Evolutionary conservation across 2,113 vertebrate species (phyloP).

Genomic region (Oryzias woworae): DNA sequence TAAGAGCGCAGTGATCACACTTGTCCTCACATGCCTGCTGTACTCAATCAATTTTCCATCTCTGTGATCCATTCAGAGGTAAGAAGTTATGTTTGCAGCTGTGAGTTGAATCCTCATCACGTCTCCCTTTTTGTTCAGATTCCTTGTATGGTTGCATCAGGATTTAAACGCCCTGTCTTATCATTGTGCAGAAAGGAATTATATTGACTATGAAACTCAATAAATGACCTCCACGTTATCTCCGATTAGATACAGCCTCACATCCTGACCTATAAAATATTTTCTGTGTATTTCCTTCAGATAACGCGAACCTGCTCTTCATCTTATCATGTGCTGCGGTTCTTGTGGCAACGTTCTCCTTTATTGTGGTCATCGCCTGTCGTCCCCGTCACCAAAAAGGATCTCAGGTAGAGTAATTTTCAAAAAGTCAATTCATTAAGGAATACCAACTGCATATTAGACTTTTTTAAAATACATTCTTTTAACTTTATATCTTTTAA

Average conservation of each 20-base stretch:
- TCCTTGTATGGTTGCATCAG: too few relatives aligned
- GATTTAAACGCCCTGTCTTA: too few relatives aligned
- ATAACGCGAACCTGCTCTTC: constrained; percentile 75
- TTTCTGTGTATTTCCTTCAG: constrained; percentile 52
- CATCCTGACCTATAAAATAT: neutral
- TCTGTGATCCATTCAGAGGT: neutral
- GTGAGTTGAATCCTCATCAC: neutral
- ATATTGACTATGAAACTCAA: too few relatives aligned
- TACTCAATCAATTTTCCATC: constrained; percentile 30
- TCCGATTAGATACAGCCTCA: too few relatives aligned
- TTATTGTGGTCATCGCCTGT: constrained; percentile 80
- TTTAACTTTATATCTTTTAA: too few relatives aligned
- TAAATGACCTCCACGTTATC: neutral
- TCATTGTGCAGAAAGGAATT: too few relatives aligned
- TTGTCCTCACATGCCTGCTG: constrained; percentile 16
- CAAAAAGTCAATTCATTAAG: too few relatives aligned
- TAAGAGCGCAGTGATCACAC: neutral
- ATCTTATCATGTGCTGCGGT: constrained; percentile 79
- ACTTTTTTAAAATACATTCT: too few relatives aligned
- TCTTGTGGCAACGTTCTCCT: constrained; percentile 73
- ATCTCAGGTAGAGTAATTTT: constrained; percentile 71
- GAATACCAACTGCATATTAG: too few relatives aligned
- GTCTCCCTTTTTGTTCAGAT: neutral
- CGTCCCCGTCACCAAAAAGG: constrained; percentile 62
- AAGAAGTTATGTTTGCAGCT: neutral